Evolutionary conservation across 2,113 vertebrate species (phyloP).

Genomic region (Dasyprocta punctata): DNA sequence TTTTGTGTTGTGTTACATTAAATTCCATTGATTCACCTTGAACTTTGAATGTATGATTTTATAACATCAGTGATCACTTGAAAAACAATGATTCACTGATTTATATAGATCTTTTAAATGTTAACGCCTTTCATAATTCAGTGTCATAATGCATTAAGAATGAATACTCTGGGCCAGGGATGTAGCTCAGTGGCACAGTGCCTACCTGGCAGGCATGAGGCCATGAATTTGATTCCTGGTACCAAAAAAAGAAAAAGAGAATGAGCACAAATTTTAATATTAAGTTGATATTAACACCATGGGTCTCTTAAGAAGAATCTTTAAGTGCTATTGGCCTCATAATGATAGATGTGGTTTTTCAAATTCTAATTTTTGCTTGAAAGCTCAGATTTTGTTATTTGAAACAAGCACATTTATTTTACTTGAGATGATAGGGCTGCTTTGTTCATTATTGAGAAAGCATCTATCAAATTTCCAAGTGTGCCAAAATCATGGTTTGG

Average conservation of each 20-base stretch:
- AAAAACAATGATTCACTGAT: not conserved
- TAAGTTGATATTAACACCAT: not conserved
- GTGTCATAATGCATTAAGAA: not conserved
- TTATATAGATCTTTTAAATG: not conserved
- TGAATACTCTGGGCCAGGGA: not conserved
- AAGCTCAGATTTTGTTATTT: not conserved
- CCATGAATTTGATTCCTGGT: not conserved
- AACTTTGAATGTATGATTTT: not conserved
- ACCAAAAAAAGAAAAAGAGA: not conserved
- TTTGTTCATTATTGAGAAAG: not conserved
- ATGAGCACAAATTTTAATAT: not conserved
- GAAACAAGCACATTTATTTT: slow-evolving; percentile 14
- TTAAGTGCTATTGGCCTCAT: not conserved
- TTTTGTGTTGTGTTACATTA: not conserved
- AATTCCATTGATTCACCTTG: not conserved
- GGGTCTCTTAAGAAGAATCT: not conserved
- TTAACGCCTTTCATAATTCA: not conserved
- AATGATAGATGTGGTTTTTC: not conserved
- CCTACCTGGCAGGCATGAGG: not conserved
- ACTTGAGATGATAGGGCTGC: not conserved
- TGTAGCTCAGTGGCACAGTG: not conserved
- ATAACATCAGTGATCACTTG: not conserved
- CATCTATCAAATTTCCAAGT: not conserved
- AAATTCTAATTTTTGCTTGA: slow-evolving; percentile 31
- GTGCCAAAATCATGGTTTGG: not conserved